These are phyloP conservation scores for Mesembrinibis cayennensis DNA, from an alignment of 2,113 vertebrate genomes.

Conservation along the genomic window DNA sequence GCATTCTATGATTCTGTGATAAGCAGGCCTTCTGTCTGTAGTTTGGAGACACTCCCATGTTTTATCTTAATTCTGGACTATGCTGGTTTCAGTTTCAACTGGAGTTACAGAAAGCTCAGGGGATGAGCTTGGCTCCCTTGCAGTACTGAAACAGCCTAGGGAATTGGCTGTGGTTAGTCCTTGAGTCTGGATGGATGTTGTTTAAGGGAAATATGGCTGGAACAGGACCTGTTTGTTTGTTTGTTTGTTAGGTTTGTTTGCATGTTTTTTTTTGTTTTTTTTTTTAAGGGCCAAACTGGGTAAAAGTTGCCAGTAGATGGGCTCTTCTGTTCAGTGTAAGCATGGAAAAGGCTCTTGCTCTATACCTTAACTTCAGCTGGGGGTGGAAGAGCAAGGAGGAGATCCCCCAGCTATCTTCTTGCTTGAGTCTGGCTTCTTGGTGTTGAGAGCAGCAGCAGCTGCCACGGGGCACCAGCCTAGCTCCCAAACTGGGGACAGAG, in stretches of 20 bases:
- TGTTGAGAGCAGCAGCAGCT: not conserved
- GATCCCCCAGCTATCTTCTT: not conserved
- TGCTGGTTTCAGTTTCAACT: not conserved
- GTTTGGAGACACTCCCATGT: not conserved
- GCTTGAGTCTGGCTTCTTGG: not conserved
- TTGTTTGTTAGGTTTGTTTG: not conserved
- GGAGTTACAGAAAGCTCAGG: not conserved
- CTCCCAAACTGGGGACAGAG: not conserved
- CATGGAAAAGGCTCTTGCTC: not conserved
- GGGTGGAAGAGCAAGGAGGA: not conserved
- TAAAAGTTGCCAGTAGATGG: not conserved
- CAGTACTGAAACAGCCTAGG: not conserved
- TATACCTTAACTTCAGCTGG: not conserved
- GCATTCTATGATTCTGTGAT: no score
- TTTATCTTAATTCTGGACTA: not conserved
- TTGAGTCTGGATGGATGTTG: not conserved
- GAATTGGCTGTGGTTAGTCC: not conserved
- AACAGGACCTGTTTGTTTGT: rapidly evolving
- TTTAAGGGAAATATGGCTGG: not conserved
- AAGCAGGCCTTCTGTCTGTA: not conserved
- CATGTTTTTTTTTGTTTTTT: no score
- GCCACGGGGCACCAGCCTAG: rapidly evolving
- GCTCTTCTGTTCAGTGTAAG: not conserved
- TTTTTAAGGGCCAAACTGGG: not conserved
- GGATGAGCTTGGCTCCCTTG: not conserved